phyloP scores from a whole-genome alignment of 2,113 vertebrate genomes.

The Mugil cephalus region DNA sequence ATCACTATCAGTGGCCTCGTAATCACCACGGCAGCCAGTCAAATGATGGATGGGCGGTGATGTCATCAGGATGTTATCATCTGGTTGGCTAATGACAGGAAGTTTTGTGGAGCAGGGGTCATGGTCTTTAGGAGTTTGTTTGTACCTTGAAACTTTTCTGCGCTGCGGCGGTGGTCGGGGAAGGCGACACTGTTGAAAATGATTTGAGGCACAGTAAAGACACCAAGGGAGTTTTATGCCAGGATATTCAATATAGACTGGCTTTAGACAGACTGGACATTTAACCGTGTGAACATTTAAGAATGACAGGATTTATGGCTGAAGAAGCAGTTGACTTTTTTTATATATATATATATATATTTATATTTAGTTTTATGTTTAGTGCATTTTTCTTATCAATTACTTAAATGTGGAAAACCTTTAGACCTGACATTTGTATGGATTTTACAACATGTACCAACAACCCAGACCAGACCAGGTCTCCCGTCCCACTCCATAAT shows the following conservation, averaged over 20 bases:
- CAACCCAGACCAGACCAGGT: too few relatives aligned
- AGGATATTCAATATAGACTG: too few relatives aligned
- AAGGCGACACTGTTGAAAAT: conserved; percentile 1
- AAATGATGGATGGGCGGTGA: conserved; percentile 53
- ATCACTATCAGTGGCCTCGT: conserved; percentile 66
- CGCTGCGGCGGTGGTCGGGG: not conserved
- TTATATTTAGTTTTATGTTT: too few relatives aligned
- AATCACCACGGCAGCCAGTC: conserved; percentile 66
- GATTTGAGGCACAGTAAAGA: too few relatives aligned
- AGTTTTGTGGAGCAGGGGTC: conserved; percentile 51
- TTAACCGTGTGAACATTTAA: not conserved
- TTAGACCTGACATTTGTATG: too few relatives aligned
- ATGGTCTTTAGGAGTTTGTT: conserved; percentile 4
- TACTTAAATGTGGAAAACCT: too few relatives aligned
- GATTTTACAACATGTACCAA: too few relatives aligned
- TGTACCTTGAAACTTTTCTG: not conserved
- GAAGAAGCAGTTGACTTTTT: too few relatives aligned
- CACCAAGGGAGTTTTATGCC: too few relatives aligned
- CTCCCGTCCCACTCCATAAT: too few relatives aligned
- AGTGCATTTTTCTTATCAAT: too few relatives aligned
- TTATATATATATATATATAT: too few relatives aligned
- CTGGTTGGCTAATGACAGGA: conserved; percentile 70
- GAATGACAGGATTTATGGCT: not conserved
- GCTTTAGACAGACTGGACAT: not conserved
- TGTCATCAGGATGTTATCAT: conserved; percentile 78